Conservation (phyloP, 2,113 vertebrate species). For the Muntiacus reevesi region DNA sequence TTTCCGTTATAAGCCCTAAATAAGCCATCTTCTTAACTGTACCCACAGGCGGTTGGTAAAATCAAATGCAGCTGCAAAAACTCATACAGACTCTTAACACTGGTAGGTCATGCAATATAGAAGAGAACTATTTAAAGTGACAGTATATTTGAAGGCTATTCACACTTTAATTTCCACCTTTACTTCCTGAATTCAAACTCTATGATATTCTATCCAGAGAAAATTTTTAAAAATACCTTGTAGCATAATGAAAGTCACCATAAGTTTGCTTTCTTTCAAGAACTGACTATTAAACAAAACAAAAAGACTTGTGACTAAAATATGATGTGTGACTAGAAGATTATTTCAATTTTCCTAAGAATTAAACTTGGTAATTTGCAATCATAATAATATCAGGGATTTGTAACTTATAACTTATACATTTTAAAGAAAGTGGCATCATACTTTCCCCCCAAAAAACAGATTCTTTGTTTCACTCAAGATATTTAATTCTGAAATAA, state of each 20-base stretch:
- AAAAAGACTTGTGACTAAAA: not conserved
- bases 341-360: slow-evolving; percentile 18
- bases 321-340: not conserved
- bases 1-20: not conserved
- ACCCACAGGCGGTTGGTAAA: not conserved
- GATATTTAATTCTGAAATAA: slow-evolving; percentile 27
- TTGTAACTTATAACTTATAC: not conserved
- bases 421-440: not conserved
- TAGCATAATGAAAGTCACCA: not conserved
- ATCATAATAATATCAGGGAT: not conserved
- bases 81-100: not conserved
- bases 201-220: not conserved
- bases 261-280: not conserved
- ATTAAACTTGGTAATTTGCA: not conserved
- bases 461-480: not conserved
- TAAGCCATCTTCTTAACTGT: not conserved
- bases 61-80: slow-evolving; percentile 19
- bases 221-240: not conserved
- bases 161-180: not conserved
- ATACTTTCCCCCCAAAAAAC: not conserved
- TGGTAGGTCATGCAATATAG: not conserved
- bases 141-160: not conserved
- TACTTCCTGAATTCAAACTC: not conserved
- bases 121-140: slow-evolving; percentile 1
- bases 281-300: not conserved